These are phyloP conservation scores for Drosophila jambulina DNA, from an alignment of 1,140 invertebrate genomes.

Conservation along the genomic window DNA sequence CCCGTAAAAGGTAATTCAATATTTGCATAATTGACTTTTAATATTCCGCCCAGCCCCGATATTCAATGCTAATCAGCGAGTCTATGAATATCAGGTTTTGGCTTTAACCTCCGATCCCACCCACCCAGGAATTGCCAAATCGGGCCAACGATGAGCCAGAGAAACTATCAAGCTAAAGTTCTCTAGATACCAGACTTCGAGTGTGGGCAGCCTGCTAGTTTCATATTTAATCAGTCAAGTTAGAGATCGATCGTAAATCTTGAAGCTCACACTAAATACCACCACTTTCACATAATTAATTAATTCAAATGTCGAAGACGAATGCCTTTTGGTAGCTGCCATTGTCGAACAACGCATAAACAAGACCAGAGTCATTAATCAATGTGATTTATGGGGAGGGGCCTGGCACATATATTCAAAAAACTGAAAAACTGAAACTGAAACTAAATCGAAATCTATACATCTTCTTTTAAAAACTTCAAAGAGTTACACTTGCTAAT, in stretches of 20 bases:
- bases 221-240: conserved; percentile 20
- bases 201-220: conserved; percentile 8
- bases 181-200: neutral
- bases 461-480: neutral
- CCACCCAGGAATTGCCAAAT: conserved; percentile 14
- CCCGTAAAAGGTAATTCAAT: conserved; percentile 34
- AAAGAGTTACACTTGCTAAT: conserved; percentile 29
- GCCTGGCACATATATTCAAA: neutral
- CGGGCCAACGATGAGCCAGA: conserved; percentile 17
- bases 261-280: conserved; percentile 40
- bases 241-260: conserved; percentile 23
- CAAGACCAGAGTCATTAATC: conserved; percentile 63
- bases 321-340: conserved; percentile 51
- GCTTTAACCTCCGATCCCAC: conserved; percentile 26
- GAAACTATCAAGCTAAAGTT: neutral
- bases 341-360: conserved; percentile 55
- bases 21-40: conserved; percentile 30
- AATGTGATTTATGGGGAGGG: conserved; percentile 60
- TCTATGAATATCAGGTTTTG: conserved; percentile 41
- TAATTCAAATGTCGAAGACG: conserved; percentile 38
- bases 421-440: conserved; percentile 16
- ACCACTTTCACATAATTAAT: conserved; percentile 67
- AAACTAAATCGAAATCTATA: neutral
- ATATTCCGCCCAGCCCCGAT: conserved; percentile 29
- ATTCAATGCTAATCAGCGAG: conserved; percentile 27